Percentiles rank a stretch among this genome's conserved stretches.
These are phyloP conservation scores for Tetrao urogallus DNA, from an alignment of 2,113 vertebrate species.

Conservation along the genomic window DNA sequence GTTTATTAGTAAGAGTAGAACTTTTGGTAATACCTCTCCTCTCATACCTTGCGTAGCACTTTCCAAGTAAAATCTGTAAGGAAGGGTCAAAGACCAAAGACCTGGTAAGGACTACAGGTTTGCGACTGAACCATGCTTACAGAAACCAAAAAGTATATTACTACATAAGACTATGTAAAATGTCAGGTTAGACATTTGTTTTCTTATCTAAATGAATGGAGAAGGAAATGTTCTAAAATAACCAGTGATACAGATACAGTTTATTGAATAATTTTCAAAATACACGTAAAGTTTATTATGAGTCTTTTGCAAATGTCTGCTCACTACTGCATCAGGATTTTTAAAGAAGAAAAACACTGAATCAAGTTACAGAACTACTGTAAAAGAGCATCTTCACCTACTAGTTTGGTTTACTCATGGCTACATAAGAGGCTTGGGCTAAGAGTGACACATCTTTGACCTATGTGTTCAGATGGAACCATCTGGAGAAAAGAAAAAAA, in stretches of 20 bases:
- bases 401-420: background rate
- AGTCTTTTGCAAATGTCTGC: background rate
- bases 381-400: background rate
- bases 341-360: background rate
- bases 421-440: background rate
- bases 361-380: background rate
- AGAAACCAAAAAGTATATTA: background rate
- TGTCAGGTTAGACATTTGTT: background rate
- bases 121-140: background rate
- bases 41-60: background rate
- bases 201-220: background rate
- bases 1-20: background rate
- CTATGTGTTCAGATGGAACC: background rate
- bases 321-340: background rate
- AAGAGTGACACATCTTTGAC: background rate
- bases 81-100: background rate
- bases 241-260: background rate
- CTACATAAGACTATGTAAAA: background rate
- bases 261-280: background rate
- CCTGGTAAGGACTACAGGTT: background rate
- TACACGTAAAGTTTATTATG: fast-evolving
- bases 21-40: background rate
- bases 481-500: background rate
- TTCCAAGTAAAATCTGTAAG: background rate
- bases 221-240: background rate